Evolutionary conservation across 2,888 invertebrate genomes (phyloP), one percentile per base, ranked within the genome.

Genomic region (Drosophila leonis): DNA sequence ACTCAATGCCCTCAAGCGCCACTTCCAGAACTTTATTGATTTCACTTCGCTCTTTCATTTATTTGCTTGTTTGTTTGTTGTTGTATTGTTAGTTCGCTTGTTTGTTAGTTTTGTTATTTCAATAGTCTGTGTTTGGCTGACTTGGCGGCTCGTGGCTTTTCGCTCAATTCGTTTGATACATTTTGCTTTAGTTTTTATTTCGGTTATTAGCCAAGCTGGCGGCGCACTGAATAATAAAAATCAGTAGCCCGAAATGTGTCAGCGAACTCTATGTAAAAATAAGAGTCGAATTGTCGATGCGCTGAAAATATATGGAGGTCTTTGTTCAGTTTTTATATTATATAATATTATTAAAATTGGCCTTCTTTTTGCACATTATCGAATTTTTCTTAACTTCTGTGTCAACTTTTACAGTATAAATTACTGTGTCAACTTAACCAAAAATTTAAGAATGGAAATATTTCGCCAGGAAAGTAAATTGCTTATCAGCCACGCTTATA

Each of bases 171-270:
- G 37, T 33, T 69, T 69, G 48, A 67, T 65, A 82, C 70, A 67
- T 70, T 78, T 67, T 52, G 64, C 46, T 60, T 73, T 60, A 42
- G 73, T 67, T 80, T 78, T 80, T 80, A 81, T 83, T 54, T 83
- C 63, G 64, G 69, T 81, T 80, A 82, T 83, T 82, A 80, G 82
- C 83, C 82, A 82, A 76, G 64, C 74, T 73, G 82, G 81, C 83
- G 82, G 71, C 82, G 61, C 31, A 66, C 63, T 54, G 71, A 65
- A 82, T 76, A 79, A 79, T 70, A 79, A 82, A 67, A 76, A 68
- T 57, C 60, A 54, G 27, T 27, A 52, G 35, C 29, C 13, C 13
- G 39, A 72, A 68, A 65, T 68, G 51, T 75, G 80, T 66, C 75
- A 78, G 48, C 44, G 44, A 78, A 61, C 65, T 62, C 10, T 18